Evolutionary conservation across 2,797 vertebrate genomes (phyloP), one percentile per base, ranked within the genome.

Genomic region (Hippocampus kuda): DNA sequence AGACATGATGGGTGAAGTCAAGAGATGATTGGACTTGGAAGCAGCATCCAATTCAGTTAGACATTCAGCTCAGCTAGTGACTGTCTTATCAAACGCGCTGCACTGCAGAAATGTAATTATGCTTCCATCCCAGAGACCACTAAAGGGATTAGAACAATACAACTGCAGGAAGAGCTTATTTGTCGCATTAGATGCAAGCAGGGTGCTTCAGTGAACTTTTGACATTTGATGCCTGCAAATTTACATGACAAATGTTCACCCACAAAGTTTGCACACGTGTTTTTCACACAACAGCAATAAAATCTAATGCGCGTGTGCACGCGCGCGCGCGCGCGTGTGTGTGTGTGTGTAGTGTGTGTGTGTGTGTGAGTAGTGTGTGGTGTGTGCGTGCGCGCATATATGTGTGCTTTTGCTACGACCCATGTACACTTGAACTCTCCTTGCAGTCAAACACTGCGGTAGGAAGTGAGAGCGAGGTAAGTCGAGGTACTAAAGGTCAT

Each of bases 141-240:
- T 89, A 88, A 90, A 88, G 88, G 86, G 88, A 90, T 90, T 89
- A 90, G 85, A 89, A 89, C 89, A 88, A 90, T 87, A 80, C 88
- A 87, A 87, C 81, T 67, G 82, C 75, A 86, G 86, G 85, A 88
- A 85, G 85, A 81, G 87, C 79, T 88, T 88, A 89, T 89, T 90
- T 88, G 89, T 90, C 88, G 88, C 86, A 86, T 89, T 86, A 88
- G 84, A 87, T 85, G 83, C 71, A 79, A 79, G 84, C 79, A 68
- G 79, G 79, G 70, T 77, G 81, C 80, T 26, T 80, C 83, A 69
- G 78, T 90, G 88, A 90, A 90, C 88, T 88, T 85, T 83, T 88
- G 88, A 90, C 87, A 86, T 84, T 79, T 79, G 79, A 69, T 18
- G 72, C 73, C 24, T 59, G 76, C 77, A 77, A 78, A 74, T 67